A percentile compares a stretch with the other conserved stretches of the same genome.
Evolutionary conservation across 1,140 invertebrate species (phyloP).

Genomic region (Brachionus calyciflorus): DNA sequence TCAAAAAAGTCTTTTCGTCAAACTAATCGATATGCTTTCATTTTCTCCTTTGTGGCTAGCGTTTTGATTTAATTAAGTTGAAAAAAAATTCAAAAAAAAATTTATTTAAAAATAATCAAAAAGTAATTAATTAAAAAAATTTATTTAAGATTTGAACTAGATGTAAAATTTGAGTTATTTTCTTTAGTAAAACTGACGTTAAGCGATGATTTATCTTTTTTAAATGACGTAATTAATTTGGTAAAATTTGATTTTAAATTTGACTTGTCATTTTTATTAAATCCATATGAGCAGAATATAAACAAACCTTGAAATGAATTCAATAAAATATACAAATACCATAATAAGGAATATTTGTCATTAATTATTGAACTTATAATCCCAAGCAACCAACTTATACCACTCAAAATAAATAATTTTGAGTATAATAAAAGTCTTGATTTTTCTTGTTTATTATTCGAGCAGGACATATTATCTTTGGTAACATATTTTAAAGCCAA

Average conservation of each 20-base stretch:
- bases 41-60: too few species aligned
- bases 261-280: background rate
- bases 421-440: background rate
- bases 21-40: too few species aligned
- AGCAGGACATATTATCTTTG: background rate
- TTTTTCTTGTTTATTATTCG: background rate
- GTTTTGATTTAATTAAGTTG: too few species aligned
- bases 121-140: too few species aligned
- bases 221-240: slow-evolving; percentile 6
- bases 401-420: slow-evolving; percentile 2
- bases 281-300: slow-evolving; percentile 12
- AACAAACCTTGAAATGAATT: slow-evolving; percentile 3
- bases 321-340: slow-evolving; percentile 1
- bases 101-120: too few species aligned
- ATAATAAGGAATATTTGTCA: background rate
- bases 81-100: too few species aligned
- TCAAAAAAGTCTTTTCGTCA: too few species aligned
- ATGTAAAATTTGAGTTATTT: too few species aligned
- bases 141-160: too few species aligned
- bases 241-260: background rate
- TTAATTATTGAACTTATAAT: background rate
- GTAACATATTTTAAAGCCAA: background rate
- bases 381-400: background rate
- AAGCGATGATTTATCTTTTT: background rate
- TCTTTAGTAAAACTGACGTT: too few species aligned